These are phyloP conservation scores for Pyrrhosoma nymphula DNA, from an alignment of 2,888 invertebrate species.

Conservation along the genomic window DNA sequence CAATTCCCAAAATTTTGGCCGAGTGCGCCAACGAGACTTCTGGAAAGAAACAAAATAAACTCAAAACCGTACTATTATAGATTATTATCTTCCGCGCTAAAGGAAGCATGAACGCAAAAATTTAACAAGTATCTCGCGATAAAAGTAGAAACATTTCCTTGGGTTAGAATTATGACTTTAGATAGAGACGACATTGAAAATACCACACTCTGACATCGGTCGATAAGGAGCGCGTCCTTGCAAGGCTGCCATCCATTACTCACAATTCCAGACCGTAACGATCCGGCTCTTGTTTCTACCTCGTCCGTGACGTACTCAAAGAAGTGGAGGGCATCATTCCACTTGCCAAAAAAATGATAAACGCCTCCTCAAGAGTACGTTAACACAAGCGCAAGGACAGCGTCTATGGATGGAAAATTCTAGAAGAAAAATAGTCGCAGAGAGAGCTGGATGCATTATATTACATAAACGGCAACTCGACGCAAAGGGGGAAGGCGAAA, in stretches of 20 bases:
- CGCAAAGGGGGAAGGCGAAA: too few species aligned
- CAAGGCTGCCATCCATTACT: constrained; percentile 32
- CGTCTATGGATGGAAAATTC: neutral
- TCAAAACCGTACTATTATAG: too few species aligned
- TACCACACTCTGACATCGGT: neutral
- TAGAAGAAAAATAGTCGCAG: neutral
- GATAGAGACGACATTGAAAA: neutral
- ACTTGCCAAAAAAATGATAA: neutral
- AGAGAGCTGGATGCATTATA: neutral
- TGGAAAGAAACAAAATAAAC: too few species aligned
- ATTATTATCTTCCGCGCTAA: too few species aligned
- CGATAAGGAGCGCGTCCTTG: constrained; percentile 4
- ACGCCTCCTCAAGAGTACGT: neutral
- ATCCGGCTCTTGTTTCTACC: neutral
- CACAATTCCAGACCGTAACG: neutral
- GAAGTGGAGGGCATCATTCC: neutral
- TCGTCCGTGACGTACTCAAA: neutral
- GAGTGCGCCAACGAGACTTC: too few species aligned
- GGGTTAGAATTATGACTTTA: neutral
- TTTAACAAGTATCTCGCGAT: neutral
- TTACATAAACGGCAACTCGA: too few species aligned
- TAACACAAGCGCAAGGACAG: neutral
- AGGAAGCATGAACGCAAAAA: neutral
- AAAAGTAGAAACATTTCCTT: neutral
- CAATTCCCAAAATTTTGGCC: too few species aligned